These are phyloP conservation scores for Ecdyonurus torrentis DNA, from an alignment of 2,888 invertebrate species.

Conservation along the genomic window DNA sequence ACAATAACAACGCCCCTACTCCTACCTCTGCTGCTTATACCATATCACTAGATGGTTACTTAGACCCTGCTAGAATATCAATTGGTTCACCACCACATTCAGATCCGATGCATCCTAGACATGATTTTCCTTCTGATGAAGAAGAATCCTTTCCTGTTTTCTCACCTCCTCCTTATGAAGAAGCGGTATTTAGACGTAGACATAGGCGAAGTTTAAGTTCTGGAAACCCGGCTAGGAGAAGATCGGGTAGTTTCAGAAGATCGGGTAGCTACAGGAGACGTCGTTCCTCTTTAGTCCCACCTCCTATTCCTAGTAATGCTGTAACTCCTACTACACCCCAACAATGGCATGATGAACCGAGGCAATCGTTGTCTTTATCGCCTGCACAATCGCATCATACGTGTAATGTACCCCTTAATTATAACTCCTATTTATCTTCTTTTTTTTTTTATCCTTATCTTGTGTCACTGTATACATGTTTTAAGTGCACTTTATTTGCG, in stretches of 20 bases:
- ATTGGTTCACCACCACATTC: conserved; percentile 63
- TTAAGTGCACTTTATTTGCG: no score
- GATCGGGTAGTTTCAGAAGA: not conserved
- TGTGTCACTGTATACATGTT: no score
- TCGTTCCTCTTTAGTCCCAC: conserved; percentile 15
- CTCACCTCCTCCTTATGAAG: conserved; percentile 56
- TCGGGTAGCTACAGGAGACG: not conserved
- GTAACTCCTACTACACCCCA: not conserved
- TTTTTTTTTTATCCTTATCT: no score
- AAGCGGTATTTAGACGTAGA: conserved; percentile 19
- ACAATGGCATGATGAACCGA: conserved; percentile 21
- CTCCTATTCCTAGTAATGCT: conserved; percentile 8
- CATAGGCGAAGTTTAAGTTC: conserved; percentile 21
- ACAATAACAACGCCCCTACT: conserved; percentile 37
- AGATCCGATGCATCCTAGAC: conserved; percentile 24
- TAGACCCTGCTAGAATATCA: conserved; percentile 69
- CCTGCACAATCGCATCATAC: conserved; percentile 78
- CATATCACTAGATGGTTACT: conserved; percentile 66
- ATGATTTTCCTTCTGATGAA: conserved; percentile 5
- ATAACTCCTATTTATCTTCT: no score
- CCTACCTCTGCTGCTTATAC: conserved; percentile 75
- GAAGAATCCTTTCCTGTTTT: conserved; percentile 68
- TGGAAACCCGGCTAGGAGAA: not conserved
- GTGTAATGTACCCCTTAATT: conserved; percentile 49
- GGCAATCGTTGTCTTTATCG: conserved; percentile 59